phyloP scores from a whole-genome alignment of 2,797 vertebrate genomes.

The Propithecus deckenii region DNA sequence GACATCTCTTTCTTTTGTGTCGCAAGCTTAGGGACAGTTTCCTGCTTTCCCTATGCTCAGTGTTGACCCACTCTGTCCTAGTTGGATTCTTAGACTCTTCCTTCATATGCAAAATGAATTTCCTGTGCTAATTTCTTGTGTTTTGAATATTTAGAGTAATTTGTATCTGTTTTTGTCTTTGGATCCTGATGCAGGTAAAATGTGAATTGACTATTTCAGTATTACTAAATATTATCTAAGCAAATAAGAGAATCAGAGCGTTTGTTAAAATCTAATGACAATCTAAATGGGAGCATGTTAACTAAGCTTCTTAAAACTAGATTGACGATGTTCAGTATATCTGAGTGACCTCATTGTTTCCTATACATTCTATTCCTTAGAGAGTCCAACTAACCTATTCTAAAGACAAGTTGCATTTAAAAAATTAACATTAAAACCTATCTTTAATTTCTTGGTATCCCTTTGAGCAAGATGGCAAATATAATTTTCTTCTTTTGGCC shows the following conservation, averaged over 20 bases:
- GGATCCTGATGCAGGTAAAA: not conserved
- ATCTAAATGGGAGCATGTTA: not conserved
- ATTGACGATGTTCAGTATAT: not conserved
- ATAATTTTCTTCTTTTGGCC: not conserved
- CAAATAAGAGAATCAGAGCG: not conserved
- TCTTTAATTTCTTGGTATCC: not conserved
- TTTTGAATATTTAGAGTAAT: not conserved
- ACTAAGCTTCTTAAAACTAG: not conserved
- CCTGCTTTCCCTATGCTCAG: not conserved
- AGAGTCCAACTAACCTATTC: not conserved
- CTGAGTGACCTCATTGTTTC: not conserved
- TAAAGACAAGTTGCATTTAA: not conserved
- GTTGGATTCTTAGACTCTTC: not conserved
- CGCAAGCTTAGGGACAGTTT: not conserved
- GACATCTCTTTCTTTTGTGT: not conserved
- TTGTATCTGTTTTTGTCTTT: constrained; percentile 25
- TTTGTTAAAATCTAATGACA: not conserved
- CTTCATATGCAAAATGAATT: not conserved
- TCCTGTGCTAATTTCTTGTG: not conserved
- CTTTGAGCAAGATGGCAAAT: not conserved
- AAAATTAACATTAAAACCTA: not conserved
- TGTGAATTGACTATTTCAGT: not conserved
- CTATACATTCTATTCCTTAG: not conserved
- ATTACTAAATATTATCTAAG: not conserved
- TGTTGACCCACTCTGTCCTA: not conserved